These are phyloP conservation scores for Zonitis immaculata DNA, from an alignment of 2,888 invertebrate genomes.

Conservation along the genomic window DNA sequence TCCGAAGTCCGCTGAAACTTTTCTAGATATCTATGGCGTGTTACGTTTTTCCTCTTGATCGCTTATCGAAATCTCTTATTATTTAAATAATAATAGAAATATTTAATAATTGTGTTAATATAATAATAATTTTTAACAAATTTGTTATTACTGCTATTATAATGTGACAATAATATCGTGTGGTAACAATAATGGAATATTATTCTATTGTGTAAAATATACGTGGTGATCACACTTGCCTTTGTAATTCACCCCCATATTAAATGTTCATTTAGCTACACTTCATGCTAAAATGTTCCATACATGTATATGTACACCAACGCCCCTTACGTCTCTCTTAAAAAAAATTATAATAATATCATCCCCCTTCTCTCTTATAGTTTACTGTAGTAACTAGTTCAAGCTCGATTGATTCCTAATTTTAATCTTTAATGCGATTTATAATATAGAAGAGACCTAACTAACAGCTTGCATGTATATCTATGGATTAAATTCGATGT, in stretches of 20 bases:
- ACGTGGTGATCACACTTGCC: conserved; percentile 28
- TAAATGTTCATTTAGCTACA: conserved; percentile 48
- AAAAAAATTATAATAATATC: background rate
- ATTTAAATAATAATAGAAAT: too few relatives aligned
- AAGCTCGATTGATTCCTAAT: conserved; percentile 43
- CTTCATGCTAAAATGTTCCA: conserved; percentile 25
- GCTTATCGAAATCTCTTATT: background rate
- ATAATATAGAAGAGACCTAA: conserved; percentile 20
- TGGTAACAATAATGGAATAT: conserved; percentile 22
- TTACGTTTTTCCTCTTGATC: too few relatives aligned
- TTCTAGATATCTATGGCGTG: too few relatives aligned
- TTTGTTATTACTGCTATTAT: background rate
- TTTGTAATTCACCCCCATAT: conserved; percentile 42
- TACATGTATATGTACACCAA: too few relatives aligned
- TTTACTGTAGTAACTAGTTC: conserved; percentile 22
- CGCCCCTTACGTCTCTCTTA: background rate
- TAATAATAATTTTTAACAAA: background rate
- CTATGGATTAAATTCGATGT: conserved; percentile 26
- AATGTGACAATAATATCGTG: conserved; percentile 8
- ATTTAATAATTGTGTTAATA: background rate
- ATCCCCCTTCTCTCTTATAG: too few relatives aligned
- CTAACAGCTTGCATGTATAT: conserved; percentile 21
- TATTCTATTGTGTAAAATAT: conserved; percentile 15
- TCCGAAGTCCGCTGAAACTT: too few relatives aligned
- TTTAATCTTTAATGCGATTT: conserved; percentile 43